These are phyloP conservation scores for Octomys mimax DNA, from an alignment of 2,797 vertebrate genomes.

Conservation along the genomic window DNA sequence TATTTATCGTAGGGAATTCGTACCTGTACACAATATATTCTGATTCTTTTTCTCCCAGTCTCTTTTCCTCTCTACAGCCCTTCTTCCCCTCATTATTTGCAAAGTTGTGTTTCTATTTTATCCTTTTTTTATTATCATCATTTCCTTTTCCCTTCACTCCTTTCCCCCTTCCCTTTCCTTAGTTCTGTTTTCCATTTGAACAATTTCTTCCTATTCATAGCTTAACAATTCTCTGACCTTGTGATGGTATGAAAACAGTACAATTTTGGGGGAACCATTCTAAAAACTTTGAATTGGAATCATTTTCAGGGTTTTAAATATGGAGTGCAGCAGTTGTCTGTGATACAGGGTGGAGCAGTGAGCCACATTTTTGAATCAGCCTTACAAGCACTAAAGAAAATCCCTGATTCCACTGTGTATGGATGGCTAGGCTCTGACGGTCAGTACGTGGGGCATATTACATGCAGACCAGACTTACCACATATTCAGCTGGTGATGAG, in stretches of 20 bases:
- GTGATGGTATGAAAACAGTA: neutral
- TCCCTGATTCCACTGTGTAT: rapidly evolving
- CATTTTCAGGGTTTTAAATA: neutral
- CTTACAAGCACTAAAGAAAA: neutral
- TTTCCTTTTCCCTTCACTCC: too few species aligned
- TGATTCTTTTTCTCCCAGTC: too few species aligned
- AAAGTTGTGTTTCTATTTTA: too few species aligned
- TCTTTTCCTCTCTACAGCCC: too few species aligned
- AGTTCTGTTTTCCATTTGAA: too few species aligned
- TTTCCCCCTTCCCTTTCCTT: too few species aligned
- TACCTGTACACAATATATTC: too few species aligned
- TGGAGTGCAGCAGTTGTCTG: rapidly evolving
- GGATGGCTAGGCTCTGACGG: neutral
- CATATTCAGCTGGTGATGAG: neutral
- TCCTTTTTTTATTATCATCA: too few species aligned
- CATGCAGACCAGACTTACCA: neutral
- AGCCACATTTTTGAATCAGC: too few species aligned
- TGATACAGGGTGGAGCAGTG: neutral
- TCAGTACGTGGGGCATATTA: neutral
- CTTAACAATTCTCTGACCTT: neutral
- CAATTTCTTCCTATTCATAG: too few species aligned
- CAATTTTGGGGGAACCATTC: neutral
- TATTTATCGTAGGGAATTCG: too few species aligned
- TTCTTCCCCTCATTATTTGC: too few species aligned
- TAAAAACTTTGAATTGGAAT: neutral